Conservation (phyloP, 2,888 invertebrate genomes). For the Tetranychus truncatus region DNA sequence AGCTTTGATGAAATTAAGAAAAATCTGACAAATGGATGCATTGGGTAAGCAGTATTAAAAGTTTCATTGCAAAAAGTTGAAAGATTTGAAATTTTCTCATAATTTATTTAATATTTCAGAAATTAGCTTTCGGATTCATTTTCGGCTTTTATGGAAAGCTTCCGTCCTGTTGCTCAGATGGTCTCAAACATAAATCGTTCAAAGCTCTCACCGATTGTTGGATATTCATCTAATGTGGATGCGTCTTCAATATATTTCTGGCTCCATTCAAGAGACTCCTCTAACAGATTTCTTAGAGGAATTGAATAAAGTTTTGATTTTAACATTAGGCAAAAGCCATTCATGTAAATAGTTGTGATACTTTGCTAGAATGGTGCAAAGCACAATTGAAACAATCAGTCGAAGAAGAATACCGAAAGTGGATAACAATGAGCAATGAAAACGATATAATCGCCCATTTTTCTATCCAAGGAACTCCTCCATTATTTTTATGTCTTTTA, state of each 20-base stretch:
- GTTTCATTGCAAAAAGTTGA: neutral
- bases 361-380: too few species aligned
- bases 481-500: too few species aligned
- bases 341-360: slow-evolving; percentile 51
- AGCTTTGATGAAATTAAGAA: slow-evolving; percentile 83
- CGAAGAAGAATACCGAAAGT: slow-evolving; percentile 87
- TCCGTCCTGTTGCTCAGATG: slow-evolving; percentile 84
- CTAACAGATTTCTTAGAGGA: too few species aligned
- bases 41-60: slow-evolving; percentile 45
- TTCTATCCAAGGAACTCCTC: too few species aligned
- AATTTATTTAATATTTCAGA: slow-evolving; percentile 37
- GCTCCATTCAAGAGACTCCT: slow-evolving; percentile 71
- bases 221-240: slow-evolving; percentile 99
- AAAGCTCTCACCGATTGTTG: slow-evolving; percentile 78
- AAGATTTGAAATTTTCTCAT: neutral
- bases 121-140: slow-evolving; percentile 64
- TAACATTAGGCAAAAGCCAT: too few species aligned
- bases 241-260: slow-evolving; percentile 84
- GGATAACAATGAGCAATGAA: slow-evolving; percentile 79
- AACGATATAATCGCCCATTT: slow-evolving; percentile 90
- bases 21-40: slow-evolving; percentile 60
- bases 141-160: slow-evolving; percentile 75
- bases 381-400: slow-evolving; percentile 36
- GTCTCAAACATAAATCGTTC: slow-evolving; percentile 68
- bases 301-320: too few species aligned